These are phyloP conservation scores for Camptogramma bilineatum DNA, from an alignment of 2,888 invertebrate species.

Conservation along the genomic window DNA sequence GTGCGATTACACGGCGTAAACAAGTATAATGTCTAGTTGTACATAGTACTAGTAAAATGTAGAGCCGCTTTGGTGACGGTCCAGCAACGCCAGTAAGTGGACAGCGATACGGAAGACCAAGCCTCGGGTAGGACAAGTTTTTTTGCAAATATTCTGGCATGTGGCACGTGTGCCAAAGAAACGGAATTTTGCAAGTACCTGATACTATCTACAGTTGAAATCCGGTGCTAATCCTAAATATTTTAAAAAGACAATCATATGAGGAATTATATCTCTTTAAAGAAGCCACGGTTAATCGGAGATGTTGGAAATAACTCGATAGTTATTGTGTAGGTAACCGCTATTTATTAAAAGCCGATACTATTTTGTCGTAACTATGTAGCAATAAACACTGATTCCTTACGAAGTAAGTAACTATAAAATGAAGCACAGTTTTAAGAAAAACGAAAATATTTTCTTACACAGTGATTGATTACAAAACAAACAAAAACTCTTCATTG, in stretches of 20 bases:
- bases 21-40: conserved; percentile 32
- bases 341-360: background rate
- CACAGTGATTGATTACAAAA: background rate
- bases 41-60: background rate
- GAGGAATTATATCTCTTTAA: no score
- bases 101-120: background rate
- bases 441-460: no score
- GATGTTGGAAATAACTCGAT: background rate
- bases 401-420: no score
- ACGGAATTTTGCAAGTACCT: background rate
- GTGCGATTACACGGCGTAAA: conserved; percentile 46
- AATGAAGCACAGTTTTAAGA: no score
- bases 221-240: background rate
- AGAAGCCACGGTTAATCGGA: no score
- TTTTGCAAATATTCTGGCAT: no score
- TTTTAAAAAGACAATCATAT: background rate
- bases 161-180: background rate
- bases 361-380: background rate
- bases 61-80: conserved; percentile 2
- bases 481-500: background rate
- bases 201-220: background rate
- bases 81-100: background rate
- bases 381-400: no score
- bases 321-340: background rate
- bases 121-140: background rate